Base-by-base conservation (phyloP, 1,140 invertebrate genomes). In the Procambarus virginalis region DNA sequence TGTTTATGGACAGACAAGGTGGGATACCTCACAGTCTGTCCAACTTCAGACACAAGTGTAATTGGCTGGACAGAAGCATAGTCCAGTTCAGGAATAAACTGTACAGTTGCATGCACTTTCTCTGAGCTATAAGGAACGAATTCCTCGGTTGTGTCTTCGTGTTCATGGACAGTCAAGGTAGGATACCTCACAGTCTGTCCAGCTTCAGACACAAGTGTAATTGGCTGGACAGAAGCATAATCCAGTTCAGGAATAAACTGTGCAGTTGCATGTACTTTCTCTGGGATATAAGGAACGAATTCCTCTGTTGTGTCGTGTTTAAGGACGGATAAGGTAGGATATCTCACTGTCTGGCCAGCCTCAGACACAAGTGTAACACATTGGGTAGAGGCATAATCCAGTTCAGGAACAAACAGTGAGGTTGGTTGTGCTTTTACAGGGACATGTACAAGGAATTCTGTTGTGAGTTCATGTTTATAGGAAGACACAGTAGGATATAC, bases 121-220 rank as follows among this genome's bases (percentile, higher is more conserved):
- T 84, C 82, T n/a, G 82, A 17, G 22, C 4, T 58, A 34, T 58
- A 58, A 20, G 51, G 14, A 9, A 60, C 9, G 8, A 81, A 58
- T 73, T 73, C 34, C 68, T 49, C 55, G 60, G 46, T 78, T 78
- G 46, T 17, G 2, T 73, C n/a, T 73, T 73, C 68, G 17, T 49
- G 46, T 85, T 85, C 20, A 34, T 68, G 22, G 12, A 76, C 22
- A 34, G 51, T 48, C 48, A 22, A n/a, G n/a, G 83, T 76, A 20
- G 84, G 73, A 58, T 85, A 77, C 45, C 46, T 45, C 20, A 75
- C 79, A 34, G 46, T 75, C 8, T 73, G 48, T 4, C 79, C 78
- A 51, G 22, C n/a, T 55, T 88, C 86, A 49, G 78, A 88, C 58
- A 88, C 78, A 73, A 88, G 60, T 55, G 58, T n/a, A 14, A 86